Conservation (phyloP, 2,113 vertebrate genomes). For the Nycticorax nycticorax region DNA sequence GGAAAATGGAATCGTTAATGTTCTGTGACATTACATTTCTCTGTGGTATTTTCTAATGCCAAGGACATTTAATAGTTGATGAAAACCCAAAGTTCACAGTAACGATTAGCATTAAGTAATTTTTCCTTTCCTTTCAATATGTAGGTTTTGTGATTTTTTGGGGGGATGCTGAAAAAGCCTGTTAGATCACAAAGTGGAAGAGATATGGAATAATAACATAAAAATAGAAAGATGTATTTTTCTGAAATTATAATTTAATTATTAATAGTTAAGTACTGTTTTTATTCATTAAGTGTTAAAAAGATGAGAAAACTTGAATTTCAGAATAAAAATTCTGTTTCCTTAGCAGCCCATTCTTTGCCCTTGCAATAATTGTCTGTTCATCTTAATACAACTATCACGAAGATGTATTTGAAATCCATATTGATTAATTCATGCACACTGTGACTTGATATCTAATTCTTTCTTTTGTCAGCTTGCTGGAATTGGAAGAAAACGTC, state of each 20-base stretch:
- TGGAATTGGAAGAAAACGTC: neutral
- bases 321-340: slow-evolving; percentile 12
- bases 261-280: neutral
- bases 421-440: slow-evolving; percentile 1
- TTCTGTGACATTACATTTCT: slow-evolving; percentile 1
- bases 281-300: neutral
- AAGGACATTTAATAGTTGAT: neutral
- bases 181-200: slow-evolving; percentile 23
- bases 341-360: neutral
- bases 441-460: slow-evolving; percentile 4
- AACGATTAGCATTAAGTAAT: slow-evolving; percentile 3
- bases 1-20: slow-evolving; percentile 24
- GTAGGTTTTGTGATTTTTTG: slow-evolving; percentile 49
- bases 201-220: slow-evolving; percentile 46
- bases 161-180: slow-evolving; percentile 63
- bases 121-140: neutral
- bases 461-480: neutral
- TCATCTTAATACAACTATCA: neutral
- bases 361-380: neutral
- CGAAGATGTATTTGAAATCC: neutral
- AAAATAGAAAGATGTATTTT: neutral
- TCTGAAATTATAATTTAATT: neutral
- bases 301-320: neutral
- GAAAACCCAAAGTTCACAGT: slow-evolving; percentile 16
- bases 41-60: slow-evolving; percentile 34